Evolutionary conservation across 2,888 invertebrate genomes (phyloP).

Genomic region (Dryocosmus kuriphilus): DNA sequence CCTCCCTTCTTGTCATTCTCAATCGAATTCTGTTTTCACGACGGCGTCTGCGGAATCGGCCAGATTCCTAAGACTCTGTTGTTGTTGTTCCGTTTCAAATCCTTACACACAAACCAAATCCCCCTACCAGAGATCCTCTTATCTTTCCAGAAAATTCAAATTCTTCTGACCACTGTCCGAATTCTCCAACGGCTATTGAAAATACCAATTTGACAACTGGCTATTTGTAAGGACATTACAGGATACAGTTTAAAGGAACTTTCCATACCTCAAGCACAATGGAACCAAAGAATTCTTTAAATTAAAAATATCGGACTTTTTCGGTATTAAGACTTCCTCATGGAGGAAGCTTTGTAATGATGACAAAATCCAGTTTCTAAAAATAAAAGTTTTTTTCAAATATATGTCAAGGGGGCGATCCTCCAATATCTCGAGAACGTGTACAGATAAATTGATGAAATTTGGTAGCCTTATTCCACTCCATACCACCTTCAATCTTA

Average conservation of each 20-base stretch:
- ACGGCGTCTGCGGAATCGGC: constrained; percentile 67
- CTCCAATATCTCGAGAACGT: no score
- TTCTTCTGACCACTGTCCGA: constrained; percentile 71
- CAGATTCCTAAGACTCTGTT: constrained; percentile 74
- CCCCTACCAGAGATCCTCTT: constrained; percentile 47
- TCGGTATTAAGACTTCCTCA: no score
- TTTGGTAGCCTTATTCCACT: no score
- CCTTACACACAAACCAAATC: constrained; percentile 46
- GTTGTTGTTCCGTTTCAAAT: constrained; percentile 57
- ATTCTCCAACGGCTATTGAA: constrained; percentile 71
- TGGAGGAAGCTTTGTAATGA: no score
- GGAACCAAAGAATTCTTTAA: neutral
- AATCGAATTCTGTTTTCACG: constrained; percentile 75
- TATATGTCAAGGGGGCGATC: no score
- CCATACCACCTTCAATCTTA: no score
- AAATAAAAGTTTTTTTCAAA: no score
- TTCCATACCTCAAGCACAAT: neutral
- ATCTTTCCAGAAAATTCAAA: constrained; percentile 67
- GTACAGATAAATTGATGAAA: no score
- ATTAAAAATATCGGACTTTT: neutral
- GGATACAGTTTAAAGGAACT: neutral
- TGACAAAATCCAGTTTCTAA: no score
- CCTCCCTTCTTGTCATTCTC: constrained; percentile 69
- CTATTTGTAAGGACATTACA: neutral
- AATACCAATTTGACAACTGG: constrained; percentile 74